Evolutionary conservation across 1,140 invertebrate species (phyloP), one percentile per base, ranked within the genome.

Genomic region (Drosophila aff.): DNA sequence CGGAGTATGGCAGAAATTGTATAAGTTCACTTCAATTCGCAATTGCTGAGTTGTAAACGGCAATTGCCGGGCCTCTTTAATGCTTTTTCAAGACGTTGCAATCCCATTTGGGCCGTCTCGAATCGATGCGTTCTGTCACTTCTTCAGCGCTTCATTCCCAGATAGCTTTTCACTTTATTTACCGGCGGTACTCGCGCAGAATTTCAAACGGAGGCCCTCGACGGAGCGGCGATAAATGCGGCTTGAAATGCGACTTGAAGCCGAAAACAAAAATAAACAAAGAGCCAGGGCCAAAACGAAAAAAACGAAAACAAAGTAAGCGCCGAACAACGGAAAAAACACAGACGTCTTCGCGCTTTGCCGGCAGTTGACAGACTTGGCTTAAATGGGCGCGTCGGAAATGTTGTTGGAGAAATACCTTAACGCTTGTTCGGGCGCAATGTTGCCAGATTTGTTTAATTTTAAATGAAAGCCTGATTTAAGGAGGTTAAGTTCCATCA

Each of bases 21-120:
- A 67, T 40, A 41, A 71, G 46, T 55, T 81, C 62, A 66, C 77
- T 85, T 85, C 78, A 68, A 85, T 78, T 52, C 63, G 72, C 81
- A 76, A 80, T 84, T 72, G 66, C 59, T 38, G 13, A 33, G 44
- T 62, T 59, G 52, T 53, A 71, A 76, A 64, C 58, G 28, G 13
- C 43, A 59, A 59, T 40, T 71, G 21, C 21, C 47, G 21, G 31
- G 61, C 15, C n/a, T 18, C 3, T 23, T 18, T 46, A 36, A 50
- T 13, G 28, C 15, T 49, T 66, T 71, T 47, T 44, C 38, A 16
- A 57, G 3, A 31, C 63, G 55, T 57, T 77, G 47, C 64, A 62
- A 62, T 58, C 52, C n/a, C 44, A 62, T 33, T 69, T 61, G 16
- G 40, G 6, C 31, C 75, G 74, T 69, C 49, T 78, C 75, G 66